A percentile compares a stretch with the other conserved stretches of the same genome.
phyloP scores from a whole-genome alignment of 2,888 invertebrate genomes.

The Drosophila longiperda region DNA sequence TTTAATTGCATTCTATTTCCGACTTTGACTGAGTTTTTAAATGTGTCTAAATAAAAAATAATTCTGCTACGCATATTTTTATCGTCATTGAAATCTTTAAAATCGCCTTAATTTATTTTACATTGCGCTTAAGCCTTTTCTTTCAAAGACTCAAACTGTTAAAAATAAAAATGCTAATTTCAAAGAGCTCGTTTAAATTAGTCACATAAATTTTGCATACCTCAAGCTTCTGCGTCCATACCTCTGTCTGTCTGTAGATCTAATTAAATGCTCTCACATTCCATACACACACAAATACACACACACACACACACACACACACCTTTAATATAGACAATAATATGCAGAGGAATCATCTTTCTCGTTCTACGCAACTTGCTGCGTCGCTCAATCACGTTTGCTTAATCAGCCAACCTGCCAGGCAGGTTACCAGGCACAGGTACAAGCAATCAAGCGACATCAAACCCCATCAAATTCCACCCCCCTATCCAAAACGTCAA shows the following conservation, averaged over 20 bases:
- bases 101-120: constrained; percentile 11
- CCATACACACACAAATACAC: constrained; percentile 1
- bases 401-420: constrained; percentile 66
- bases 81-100: constrained; percentile 5
- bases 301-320: not conserved
- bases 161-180: constrained; percentile 33
- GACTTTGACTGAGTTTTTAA: not conserved
- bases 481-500: not conserved
- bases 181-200: constrained; percentile 50
- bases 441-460: constrained; percentile 38
- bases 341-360: constrained; percentile 29
- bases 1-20: not conserved
- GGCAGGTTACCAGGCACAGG: constrained; percentile 36
- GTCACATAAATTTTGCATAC: constrained; percentile 47
- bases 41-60: not conserved
- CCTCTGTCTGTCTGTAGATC: constrained; percentile 15
- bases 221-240: constrained; percentile 10
- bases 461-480: not conserved
- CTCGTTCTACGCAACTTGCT: constrained; percentile 7
- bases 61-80: not conserved
- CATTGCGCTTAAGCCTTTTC: constrained; percentile 17
- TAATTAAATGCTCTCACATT: constrained; percentile 52
- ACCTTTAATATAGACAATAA: constrained; percentile 21
- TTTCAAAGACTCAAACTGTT: not conserved
- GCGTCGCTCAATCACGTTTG: constrained; percentile 69